Conservation (phyloP, 2,113 vertebrate genomes). For the Conger conger region DNA sequence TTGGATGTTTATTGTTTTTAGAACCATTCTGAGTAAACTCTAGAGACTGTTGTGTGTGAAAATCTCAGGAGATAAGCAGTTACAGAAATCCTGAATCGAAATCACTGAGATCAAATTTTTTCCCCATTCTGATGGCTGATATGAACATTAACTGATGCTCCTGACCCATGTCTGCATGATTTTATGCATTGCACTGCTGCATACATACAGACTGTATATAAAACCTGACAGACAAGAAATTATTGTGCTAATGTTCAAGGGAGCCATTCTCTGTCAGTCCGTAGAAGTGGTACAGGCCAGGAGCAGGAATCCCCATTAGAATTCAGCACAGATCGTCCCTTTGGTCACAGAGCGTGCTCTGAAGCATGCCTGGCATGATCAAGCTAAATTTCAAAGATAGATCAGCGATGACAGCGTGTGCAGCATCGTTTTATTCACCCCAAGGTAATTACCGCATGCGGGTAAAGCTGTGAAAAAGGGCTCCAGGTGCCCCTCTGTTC, state of each 20-base stretch:
- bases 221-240: not conserved
- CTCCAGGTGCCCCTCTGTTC: not conserved
- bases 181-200: too few species aligned
- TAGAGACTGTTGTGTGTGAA: too few species aligned
- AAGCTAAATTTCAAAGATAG: conserved; percentile 33
- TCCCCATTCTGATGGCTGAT: too few species aligned
- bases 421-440: not conserved
- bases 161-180: too few species aligned
- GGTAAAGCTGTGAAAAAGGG: not conserved
- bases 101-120: too few species aligned
- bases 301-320: conserved; percentile 26
- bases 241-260: not conserved
- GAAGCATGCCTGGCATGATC: conserved; percentile 22
- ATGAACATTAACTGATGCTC: too few species aligned
- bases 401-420: conserved; percentile 20
- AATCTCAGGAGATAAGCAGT: too few species aligned
- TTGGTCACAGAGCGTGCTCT: conserved; percentile 20
- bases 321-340: conserved; percentile 24
- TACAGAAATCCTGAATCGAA: too few species aligned
- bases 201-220: too few species aligned
- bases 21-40: too few species aligned
- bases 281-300: not conserved
- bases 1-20: too few species aligned
- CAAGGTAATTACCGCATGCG: not conserved
- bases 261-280: not conserved